A percentile compares a stretch with the other conserved stretches of the same genome.
These are phyloP conservation scores for Alloscopus bannaensis DNA, from an alignment of 2,888 invertebrate genomes.

Conservation along the genomic window DNA sequence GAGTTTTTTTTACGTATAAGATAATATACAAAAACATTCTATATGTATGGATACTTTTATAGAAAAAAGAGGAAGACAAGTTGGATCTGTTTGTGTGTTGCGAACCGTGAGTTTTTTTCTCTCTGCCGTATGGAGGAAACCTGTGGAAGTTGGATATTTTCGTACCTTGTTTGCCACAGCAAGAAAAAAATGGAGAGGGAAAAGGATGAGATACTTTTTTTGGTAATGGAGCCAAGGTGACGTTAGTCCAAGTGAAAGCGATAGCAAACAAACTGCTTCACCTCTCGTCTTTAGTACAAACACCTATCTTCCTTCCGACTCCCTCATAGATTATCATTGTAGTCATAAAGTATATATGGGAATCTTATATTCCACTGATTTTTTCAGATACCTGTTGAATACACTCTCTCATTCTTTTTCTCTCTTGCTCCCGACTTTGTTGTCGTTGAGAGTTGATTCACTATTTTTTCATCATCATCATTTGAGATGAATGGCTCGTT, in stretches of 20 bases:
- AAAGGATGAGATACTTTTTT: slow-evolving; percentile 3
- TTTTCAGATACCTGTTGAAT: slow-evolving; percentile 71
- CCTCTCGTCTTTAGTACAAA: no score
- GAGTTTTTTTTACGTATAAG: no score
- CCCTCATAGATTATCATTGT: not conserved
- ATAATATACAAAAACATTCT: no score
- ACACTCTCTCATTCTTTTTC: slow-evolving; percentile 64
- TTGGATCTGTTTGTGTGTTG: no score
- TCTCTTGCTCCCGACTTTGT: slow-evolving; percentile 13
- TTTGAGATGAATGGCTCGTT: slow-evolving; percentile 41
- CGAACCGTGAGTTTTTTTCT: not conserved
- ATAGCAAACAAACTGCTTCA: no score
- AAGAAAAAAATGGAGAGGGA: not conserved
- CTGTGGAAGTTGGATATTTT: not conserved
- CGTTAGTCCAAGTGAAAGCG: slow-evolving; percentile 8
- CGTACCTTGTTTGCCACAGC: not conserved
- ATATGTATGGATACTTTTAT: no score
- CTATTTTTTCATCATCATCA: slow-evolving; percentile 33
- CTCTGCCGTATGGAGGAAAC: not conserved
- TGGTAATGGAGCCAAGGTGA: slow-evolving; percentile 16
- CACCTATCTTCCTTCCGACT: not conserved
- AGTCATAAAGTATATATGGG: not conserved
- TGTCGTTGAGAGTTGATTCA: slow-evolving; percentile 27
- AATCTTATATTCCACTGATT: slow-evolving; percentile 14
- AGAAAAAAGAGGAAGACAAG: no score